Base-by-base conservation (phyloP, 2,888 invertebrate genomes). In the Ommatoiulus sabulosus region DNA sequence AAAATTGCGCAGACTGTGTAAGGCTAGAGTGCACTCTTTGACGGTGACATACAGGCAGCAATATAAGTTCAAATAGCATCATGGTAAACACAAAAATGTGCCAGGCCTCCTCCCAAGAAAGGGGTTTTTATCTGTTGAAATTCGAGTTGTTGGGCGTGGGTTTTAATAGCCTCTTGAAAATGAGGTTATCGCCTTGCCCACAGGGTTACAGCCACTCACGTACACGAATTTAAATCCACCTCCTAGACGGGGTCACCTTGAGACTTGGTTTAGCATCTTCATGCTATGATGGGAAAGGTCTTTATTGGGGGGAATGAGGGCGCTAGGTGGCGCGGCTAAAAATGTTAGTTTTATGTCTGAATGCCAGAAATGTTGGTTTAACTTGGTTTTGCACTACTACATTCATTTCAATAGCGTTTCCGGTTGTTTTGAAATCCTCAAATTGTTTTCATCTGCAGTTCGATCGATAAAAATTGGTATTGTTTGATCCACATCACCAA, bases 161-260 rank as follows among this genome's bases (percentile, higher is more conserved):
- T 72, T 72, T 72, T 72, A 35, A 72, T 24, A 72, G 24, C 72
- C 72, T 72, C 72, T 72, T 72, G 24, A 72, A 72, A 72, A 72
- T 72, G 24, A 72, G 72, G 72, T 72, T 72, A 72, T 72, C 72
- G 72, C 24, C 72, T 72, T 72, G 72, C 72, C 72, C 72, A 72
- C 72, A 72, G 72, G 72, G 72, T 72, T 24, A 24, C 72, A 72
- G 12, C 72, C 72, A 72, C 24, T 72, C 72, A 72, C 72, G 72
- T 72, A 10, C 20, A 10, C 72, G 10, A 72, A 6, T 72, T 24
- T 24, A 72, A 72, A 72, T 72, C 72, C 72, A 24, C 72, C 72
- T 72, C 72, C 72, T 24, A 24, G 72, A 72, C 72, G 24, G 24
- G 72, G 24, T 72, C 72, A 72, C 72, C 24, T 72, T 72, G 72